Percentiles rank a stretch among this genome's conserved stretches.
Conservation (phyloP, 2,797 vertebrate species). For the Merluccius polli region DNA sequence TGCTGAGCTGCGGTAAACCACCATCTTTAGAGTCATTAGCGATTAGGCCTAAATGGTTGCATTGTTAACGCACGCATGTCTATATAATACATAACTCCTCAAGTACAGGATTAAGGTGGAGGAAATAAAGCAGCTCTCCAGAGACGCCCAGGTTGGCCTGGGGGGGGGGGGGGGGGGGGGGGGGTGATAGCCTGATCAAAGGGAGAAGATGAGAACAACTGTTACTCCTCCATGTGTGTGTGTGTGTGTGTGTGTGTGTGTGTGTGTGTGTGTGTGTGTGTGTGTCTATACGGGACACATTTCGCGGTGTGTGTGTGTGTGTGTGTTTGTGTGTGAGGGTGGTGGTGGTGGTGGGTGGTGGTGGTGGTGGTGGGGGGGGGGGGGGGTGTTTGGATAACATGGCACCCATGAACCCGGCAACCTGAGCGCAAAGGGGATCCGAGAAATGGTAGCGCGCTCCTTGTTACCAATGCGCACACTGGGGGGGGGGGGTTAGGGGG, state of each 20-base stretch:
- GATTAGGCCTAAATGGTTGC: slow-evolving; percentile 2
- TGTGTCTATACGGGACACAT: too few species aligned
- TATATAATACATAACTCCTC: slow-evolving; percentile 9
- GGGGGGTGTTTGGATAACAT: not conserved
- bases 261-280: too few species aligned
- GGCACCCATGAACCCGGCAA: slow-evolving; percentile 47
- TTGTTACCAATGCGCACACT: too few species aligned
- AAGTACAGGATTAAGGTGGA: slow-evolving; percentile 52
- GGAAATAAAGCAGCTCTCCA: slow-evolving; percentile 53
- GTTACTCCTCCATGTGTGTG: slow-evolving; percentile 6
- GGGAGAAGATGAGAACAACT: slow-evolving; percentile 40
- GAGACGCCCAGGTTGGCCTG: slow-evolving; percentile 43
- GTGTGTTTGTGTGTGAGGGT: too few species aligned
- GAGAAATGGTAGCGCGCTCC: slow-evolving; percentile 12
- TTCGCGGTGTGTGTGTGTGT: too few species aligned
- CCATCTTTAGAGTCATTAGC: not conserved
- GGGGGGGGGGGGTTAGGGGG: not conserved
- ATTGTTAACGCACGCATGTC: slow-evolving; percentile 43
- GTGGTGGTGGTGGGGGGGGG: not conserved
- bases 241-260: too few species aligned
- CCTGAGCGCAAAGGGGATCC: slow-evolving; percentile 39
- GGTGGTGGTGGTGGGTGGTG: slow-evolving; percentile 2
- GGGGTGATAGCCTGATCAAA: slow-evolving; percentile 53
- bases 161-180: slow-evolving; percentile 35
- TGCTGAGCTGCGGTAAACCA: not conserved